Percentiles rank a stretch among this genome's conserved stretches.
phyloP scores from a whole-genome alignment of 2,888 invertebrate genomes.

The Nudaria mundana region DNA sequence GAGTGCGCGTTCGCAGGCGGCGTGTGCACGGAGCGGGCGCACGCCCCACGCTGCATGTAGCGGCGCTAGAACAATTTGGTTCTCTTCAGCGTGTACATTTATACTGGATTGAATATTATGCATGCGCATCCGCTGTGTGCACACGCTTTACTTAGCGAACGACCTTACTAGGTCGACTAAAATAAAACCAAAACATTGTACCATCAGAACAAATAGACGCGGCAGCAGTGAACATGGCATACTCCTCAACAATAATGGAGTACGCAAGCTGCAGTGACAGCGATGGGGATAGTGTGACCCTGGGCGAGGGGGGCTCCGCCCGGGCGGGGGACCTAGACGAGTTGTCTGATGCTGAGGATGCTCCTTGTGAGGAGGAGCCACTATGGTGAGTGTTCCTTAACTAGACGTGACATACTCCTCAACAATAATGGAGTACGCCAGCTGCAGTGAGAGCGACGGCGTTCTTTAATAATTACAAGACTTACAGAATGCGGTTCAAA shows the following conservation, averaged over 20 bases:
- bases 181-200: no score
- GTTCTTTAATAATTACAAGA: no score
- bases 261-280: slow-evolving; percentile 67
- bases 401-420: slow-evolving; percentile 51
- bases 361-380: slow-evolving; percentile 51
- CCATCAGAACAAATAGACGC: slow-evolving; percentile 76
- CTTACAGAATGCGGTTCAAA: no score
- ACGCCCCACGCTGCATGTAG: no score
- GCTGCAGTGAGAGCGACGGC: slow-evolving; percentile 65
- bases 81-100: no score
- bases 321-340: slow-evolving; percentile 38
- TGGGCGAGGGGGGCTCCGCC: slow-evolving; percentile 43
- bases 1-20: no score
- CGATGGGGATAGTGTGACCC: slow-evolving; percentile 56
- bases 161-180: no score
- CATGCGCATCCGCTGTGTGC: no score
- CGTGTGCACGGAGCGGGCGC: no score
- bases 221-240: slow-evolving; percentile 51
- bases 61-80: no score
- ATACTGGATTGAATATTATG: no score
- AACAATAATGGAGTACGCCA: slow-evolving; percentile 62
- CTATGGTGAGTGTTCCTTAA: slow-evolving; percentile 60
- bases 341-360: slow-evolving; percentile 55
- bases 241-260: slow-evolving; percentile 59
- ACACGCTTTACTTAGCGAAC: no score